Percentiles rank a stretch among this genome's conserved stretches.
phyloP scores from a whole-genome alignment of 1,140 invertebrate genomes.

The Neelides sp. region DNA sequence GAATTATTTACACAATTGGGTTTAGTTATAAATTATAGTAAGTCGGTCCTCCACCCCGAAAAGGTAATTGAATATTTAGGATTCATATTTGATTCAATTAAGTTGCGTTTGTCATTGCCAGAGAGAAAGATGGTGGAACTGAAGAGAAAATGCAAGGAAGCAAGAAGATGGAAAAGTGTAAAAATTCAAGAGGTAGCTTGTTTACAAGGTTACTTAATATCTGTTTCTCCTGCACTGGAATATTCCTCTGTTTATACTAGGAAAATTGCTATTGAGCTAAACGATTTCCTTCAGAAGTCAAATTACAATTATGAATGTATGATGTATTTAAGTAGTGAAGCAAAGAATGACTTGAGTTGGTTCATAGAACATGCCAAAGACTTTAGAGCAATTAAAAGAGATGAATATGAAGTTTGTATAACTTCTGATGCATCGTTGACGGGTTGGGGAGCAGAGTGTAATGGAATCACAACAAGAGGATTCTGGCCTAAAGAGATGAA shows the following conservation, averaged over 20 bases:
- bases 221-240: slow-evolving; percentile 1
- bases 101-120: neutral
- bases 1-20: slow-evolving; percentile 3
- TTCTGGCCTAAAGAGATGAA: neutral
- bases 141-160: neutral
- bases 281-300: neutral
- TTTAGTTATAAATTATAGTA: slow-evolving; percentile 9
- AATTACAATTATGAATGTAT: neutral
- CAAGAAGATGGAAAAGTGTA: neutral
- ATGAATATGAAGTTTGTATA: slow-evolving; percentile 5
- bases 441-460: slow-evolving; percentile 6
- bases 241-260: slow-evolving; percentile 16
- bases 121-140: neutral
- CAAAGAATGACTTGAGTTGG: slow-evolving; percentile 1
- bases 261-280: slow-evolving; percentile 7
- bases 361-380: neutral
- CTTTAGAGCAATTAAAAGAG: neutral
- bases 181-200: slow-evolving; percentile 6
- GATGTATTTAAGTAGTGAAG: neutral
- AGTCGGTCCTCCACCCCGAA: slow-evolving; percentile 1
- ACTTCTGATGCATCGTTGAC: slow-evolving; percentile 2
- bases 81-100: slow-evolving; percentile 11
- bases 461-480: neutral
- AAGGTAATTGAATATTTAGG: slow-evolving; percentile 13
- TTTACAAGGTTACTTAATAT: slow-evolving; percentile 9